Base-by-base conservation (phyloP, 2,797 vertebrate genomes). In the Phyllotis vaccarum region DNA sequence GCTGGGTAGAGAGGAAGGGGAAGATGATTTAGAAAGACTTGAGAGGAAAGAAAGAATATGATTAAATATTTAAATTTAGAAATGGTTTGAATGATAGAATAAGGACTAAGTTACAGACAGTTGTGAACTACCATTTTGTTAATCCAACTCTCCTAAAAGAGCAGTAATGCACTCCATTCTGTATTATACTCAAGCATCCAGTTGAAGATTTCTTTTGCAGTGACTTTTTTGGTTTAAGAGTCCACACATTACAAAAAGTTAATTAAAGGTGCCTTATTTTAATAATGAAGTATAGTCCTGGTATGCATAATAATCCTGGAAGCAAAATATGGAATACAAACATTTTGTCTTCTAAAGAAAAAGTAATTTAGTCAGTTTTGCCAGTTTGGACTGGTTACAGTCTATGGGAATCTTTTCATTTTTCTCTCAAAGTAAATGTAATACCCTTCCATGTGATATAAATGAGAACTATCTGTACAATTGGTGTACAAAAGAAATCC, bases 401-500 rank as follows among this genome's bases (percentile, higher is more conserved):
- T 3, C 6, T 66, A 19, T 58, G 52, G 3, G 1, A 0, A 6
- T 95, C 78, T 5, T 34, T 12, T 17, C 0, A 37, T 79, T 52
- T 10, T 72, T 0, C 31, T 86, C 27, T 27, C 14, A 5, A 49
- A n/a, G 7, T 40, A 40, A 24, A 62, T 46, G 9, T 40, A 16
- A 2, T 21, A 43, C 14, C 43, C 16, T 58, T 58, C 7, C 37
- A 11, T 13, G 72, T 27, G 5, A 13, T 79, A 34, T 66, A 66
- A 76, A 8, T 80, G 9, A 75, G 54, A 90, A 75, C 76, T 43
- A 34, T 22, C 10, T 74, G 21, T 40, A 52, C 16, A 70, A 66
- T 70, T 0, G 6, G 0, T 85, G 2, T 16, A 0, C 0, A 34
- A 29, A 80, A 49, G 10, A 56, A 7, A 52, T 56, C 2, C 14